These are phyloP conservation scores for Laspeyria flexula DNA, from an alignment of 2,888 invertebrate species.

Conservation along the genomic window DNA sequence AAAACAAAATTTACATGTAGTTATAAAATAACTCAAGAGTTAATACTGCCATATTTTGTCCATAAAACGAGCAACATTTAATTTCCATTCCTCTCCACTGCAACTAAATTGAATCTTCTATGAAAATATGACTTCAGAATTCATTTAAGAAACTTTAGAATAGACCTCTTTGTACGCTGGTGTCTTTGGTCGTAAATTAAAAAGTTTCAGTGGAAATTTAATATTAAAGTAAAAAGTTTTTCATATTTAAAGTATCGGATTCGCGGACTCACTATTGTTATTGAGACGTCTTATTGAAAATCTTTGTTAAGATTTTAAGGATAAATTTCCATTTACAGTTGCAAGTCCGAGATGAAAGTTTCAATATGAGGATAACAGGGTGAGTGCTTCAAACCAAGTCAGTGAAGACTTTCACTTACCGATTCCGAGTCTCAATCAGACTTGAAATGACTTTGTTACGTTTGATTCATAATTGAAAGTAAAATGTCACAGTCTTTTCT, in stretches of 20 bases:
- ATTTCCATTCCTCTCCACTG: slow-evolving; percentile 42
- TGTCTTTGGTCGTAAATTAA: slow-evolving; percentile 45
- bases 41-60: slow-evolving; percentile 6
- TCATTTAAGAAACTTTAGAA: slow-evolving; percentile 46
- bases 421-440: not conserved
- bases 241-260: slow-evolving; percentile 15
- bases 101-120: slow-evolving; percentile 50
- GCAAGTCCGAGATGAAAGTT: not conserved
- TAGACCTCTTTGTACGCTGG: slow-evolving; percentile 39
- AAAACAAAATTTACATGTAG: not conserved
- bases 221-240: slow-evolving; percentile 36
- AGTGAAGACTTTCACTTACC: not conserved
- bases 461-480: not conserved
- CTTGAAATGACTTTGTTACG: not conserved
- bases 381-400: not conserved
- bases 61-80: slow-evolving; percentile 25
- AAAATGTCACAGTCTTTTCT: not conserved
- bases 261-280: slow-evolving; percentile 8
- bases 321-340: not conserved
- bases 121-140: slow-evolving; percentile 53
- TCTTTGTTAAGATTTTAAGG: slow-evolving; percentile 1
- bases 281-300: slow-evolving; percentile 15
- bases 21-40: not conserved
- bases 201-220: slow-evolving; percentile 40
- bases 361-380: not conserved